Base-by-base conservation (phyloP, 2,113 vertebrate species). In the Neodontobutis hainanensis region DNA sequence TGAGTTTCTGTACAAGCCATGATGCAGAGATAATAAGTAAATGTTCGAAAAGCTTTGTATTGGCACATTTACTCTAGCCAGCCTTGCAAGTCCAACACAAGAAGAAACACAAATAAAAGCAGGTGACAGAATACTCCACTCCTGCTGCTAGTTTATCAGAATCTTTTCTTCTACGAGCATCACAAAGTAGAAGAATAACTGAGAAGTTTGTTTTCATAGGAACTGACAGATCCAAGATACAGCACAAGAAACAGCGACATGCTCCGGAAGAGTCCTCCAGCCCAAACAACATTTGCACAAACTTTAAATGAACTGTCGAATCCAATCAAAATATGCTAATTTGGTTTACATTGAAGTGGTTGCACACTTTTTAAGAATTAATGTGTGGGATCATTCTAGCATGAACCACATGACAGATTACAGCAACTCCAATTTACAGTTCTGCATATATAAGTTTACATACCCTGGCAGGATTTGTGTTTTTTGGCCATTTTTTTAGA, bases 91-190 rank as follows among this genome's bases (percentile, higher is more conserved):
- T 34, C 5, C 15, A 11, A 34, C 42, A 45, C 44, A 32, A 27
- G 5, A 51, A 42, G 8, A 32, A 32, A 9, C 5, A 16, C 11
- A 2, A 40, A 43, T 15, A 57, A 34, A 14, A 15, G 15, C 46
- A 65, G 53, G 14, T 53, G 74, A 62, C 9, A 32, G 36, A 59
- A 66, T 4, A 61, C 9, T 6, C 36, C 1, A 15, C 40, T 56
- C 11, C 7, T 60, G 11, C 32, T 55, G 46, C 27, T 61, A 32
- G 42, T 65, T 45, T 52, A 27, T 44, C 7, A 19, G 43, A 61
- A 51, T 43, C 16, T 35, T 36, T 51, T 50, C 27, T 67, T 11
- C 34, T 32, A 35, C 49, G 60, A 34, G 6, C 61, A 57, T 59
- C 52, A 34, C 16, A 32, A 65, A 45, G 16, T 32, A 15, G 45